phyloP scores from a whole-genome alignment of 2,113 vertebrate species.

The Chaenocephalus aceratus region DNA sequence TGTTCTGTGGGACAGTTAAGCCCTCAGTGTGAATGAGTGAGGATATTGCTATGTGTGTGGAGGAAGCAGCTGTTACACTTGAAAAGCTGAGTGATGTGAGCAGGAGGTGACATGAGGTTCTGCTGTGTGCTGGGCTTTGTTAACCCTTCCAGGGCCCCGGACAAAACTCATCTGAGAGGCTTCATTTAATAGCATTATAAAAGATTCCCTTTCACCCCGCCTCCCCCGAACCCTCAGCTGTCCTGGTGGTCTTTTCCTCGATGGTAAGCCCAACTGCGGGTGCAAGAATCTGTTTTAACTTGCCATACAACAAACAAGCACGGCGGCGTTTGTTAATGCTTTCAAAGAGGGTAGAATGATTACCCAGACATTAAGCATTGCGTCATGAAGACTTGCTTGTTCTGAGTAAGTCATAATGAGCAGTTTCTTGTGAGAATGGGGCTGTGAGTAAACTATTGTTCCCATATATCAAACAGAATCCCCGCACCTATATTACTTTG shows the following conservation, averaged over 20 bases:
- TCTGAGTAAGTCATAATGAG: slow-evolving; percentile 43
- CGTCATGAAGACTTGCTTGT: slow-evolving; percentile 33
- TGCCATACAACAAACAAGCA: slow-evolving; percentile 34
- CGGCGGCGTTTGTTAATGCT: slow-evolving; percentile 33
- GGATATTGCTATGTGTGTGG: slow-evolving; percentile 72
- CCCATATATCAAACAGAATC: slow-evolving; percentile 58
- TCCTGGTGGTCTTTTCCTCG: slow-evolving; percentile 71
- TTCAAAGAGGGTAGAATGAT: slow-evolving; percentile 35
- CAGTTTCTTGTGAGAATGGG: slow-evolving; percentile 32
- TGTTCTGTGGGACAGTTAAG: slow-evolving; percentile 76
- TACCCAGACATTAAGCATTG: slow-evolving; percentile 36
- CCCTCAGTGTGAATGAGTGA: slow-evolving; percentile 74
- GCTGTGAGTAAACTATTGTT: slow-evolving; percentile 50
- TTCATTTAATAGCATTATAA: slow-evolving; percentile 78
- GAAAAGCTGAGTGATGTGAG: slow-evolving; percentile 81
- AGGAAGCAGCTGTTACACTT: slow-evolving; percentile 81
- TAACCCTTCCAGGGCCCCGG: slow-evolving; percentile 63
- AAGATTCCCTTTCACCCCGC: slow-evolving; percentile 61
- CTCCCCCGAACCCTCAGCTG: slow-evolving; percentile 59
- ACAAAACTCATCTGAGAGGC: slow-evolving; percentile 63
- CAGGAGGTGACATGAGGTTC: slow-evolving; percentile 76
- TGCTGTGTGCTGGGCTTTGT: slow-evolving; percentile 76
- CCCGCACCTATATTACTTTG: slow-evolving; percentile 43
- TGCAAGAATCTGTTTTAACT: slow-evolving; percentile 33
- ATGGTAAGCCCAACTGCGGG: slow-evolving; percentile 52